These are phyloP conservation scores for Nephila pilipes DNA, from an alignment of 1,140 invertebrate genomes.

Conservation along the genomic window DNA sequence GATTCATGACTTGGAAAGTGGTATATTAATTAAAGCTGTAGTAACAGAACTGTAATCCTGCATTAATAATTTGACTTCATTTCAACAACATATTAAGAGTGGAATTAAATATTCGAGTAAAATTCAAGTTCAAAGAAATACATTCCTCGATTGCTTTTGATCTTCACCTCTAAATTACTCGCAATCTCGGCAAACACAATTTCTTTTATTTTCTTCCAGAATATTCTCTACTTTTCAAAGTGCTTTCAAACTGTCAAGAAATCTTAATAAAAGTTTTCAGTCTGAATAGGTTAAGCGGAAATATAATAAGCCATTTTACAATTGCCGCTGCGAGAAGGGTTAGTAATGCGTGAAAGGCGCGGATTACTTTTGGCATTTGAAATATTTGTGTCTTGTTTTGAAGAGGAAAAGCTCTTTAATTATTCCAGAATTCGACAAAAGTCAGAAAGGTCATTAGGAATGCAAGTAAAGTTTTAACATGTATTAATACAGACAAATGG, in stretches of 20 bases:
- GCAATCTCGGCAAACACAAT: too few relatives aligned
- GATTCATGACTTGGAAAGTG: too few relatives aligned
- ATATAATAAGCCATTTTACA: constrained; percentile 6
- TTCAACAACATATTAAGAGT: too few relatives aligned
- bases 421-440: neutral
- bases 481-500: neutral
- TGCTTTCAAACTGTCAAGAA: neutral
- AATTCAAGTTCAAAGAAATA: too few relatives aligned
- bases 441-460: neutral
- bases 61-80: too few relatives aligned
- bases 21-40: too few relatives aligned
- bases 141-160: too few relatives aligned
- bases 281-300: neutral
- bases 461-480: neutral
- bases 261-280: constrained; percentile 1
- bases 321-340: neutral
- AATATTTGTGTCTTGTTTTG: constrained; percentile 13
- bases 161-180: too few relatives aligned
- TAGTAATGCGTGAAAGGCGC: neutral
- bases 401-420: neutral
- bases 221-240: neutral
- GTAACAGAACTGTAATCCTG: too few relatives aligned
- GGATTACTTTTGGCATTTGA: neutral
- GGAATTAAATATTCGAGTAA: too few relatives aligned
- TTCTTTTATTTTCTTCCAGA: too few relatives aligned